Evolutionary conservation across 1,140 invertebrate species (phyloP).

Genomic region (Brachionus rotundiformis): DNA sequence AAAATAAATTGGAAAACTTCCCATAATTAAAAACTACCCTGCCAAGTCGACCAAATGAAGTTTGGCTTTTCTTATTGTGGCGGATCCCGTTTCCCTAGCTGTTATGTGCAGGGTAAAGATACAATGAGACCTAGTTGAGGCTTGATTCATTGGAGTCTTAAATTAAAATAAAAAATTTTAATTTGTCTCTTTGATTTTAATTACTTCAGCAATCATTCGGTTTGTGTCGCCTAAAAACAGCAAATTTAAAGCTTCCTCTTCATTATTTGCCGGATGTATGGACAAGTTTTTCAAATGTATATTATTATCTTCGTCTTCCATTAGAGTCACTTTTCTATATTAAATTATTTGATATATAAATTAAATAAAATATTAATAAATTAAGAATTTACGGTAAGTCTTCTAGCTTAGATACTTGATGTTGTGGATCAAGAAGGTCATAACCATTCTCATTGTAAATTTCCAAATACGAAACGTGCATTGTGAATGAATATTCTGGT

Average conservation of each 20-base stretch:
- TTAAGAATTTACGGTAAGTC: constrained; percentile 67
- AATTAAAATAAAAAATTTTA: background rate
- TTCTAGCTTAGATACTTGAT: constrained; percentile 66
- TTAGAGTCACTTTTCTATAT: constrained; percentile 66
- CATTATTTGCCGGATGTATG: constrained; percentile 67
- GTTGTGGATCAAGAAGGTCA: constrained; percentile 69
- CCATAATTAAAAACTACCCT: constrained; percentile 64
- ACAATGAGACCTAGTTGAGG: constrained; percentile 72
- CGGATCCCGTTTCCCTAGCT: constrained; percentile 64
- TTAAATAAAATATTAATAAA: background rate
- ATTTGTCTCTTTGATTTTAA: background rate
- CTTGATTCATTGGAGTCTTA: constrained; percentile 71
- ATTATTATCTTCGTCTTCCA: constrained; percentile 69
- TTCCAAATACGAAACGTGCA: constrained; percentile 64
- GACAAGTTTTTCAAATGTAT: constrained; percentile 70
- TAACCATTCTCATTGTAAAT: constrained; percentile 68
- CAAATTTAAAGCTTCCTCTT: constrained; percentile 70
- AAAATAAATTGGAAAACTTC: constrained; percentile 26
- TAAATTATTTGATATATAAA: background rate
- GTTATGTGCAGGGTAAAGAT: constrained; percentile 71
- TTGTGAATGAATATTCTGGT: constrained; percentile 58
- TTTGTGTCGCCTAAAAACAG: constrained; percentile 70
- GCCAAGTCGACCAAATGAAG: constrained; percentile 72
- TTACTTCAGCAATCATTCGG: constrained; percentile 69
- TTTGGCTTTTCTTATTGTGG: constrained; percentile 67